Evolutionary conservation across 2,113 vertebrate species (phyloP).

Genomic region (Micromys minutus): DNA sequence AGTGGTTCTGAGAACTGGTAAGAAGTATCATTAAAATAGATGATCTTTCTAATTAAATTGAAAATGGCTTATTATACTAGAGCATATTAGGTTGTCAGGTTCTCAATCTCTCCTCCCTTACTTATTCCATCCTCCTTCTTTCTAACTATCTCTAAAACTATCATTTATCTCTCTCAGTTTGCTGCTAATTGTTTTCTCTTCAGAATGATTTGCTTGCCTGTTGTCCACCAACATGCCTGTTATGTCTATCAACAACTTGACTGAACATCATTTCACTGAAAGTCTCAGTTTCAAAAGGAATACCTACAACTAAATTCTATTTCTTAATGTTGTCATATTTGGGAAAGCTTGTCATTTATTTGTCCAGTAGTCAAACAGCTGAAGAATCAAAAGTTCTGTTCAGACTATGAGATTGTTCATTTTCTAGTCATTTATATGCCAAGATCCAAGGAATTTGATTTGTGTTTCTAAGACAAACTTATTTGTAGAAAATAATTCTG

Average conservation of each 20-base stretch:
- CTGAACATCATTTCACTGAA: background rate
- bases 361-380: background rate
- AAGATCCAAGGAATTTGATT: background rate
- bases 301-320: background rate
- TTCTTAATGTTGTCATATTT: background rate
- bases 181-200: background rate
- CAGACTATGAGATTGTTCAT: background rate
- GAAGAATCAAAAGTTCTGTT: background rate
- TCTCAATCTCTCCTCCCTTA: background rate
- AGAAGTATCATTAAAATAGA: background rate
- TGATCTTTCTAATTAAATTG: background rate
- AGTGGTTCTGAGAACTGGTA: background rate
- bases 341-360: background rate
- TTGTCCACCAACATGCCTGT: background rate
- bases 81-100: fast-evolving
- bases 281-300: background rate
- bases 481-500: background rate
- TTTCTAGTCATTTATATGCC: background rate
- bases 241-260: background rate
- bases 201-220: background rate
- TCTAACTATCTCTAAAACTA: background rate
- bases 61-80: background rate
- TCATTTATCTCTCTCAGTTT: background rate
- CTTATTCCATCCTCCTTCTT: no score
- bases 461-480: background rate